phyloP scores from a whole-genome alignment of 2,888 invertebrate genomes.

The Artemia sp. region DNA sequence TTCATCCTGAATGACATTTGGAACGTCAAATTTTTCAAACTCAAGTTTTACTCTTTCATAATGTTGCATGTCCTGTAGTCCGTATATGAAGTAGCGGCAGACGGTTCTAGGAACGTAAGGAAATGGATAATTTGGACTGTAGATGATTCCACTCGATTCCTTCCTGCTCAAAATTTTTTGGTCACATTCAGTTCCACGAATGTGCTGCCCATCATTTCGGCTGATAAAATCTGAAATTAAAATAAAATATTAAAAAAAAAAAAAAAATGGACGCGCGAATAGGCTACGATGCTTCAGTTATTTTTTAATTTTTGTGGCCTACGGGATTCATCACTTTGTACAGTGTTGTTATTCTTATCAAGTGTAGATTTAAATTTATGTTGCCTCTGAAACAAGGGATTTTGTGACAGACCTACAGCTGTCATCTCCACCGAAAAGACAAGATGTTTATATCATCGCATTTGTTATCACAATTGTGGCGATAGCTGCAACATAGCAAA shows the following conservation, averaged over 20 bases:
- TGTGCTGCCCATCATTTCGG: constrained; percentile 82
- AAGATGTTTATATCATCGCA: no score
- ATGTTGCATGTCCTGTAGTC: constrained; percentile 90
- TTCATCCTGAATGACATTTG: constrained; percentile 40
- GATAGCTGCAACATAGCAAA: no score
- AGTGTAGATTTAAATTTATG: no score
- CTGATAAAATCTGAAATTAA: constrained; percentile 60
- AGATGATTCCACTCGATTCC: constrained; percentile 77
- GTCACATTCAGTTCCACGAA: constrained; percentile 94
- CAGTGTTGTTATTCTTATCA: no score
- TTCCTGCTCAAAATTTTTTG: constrained; percentile 87
- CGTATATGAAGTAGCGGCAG: constrained; percentile 94
- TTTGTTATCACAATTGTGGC: no score
- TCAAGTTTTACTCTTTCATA: constrained; percentile 79
- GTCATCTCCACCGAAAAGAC: no score
- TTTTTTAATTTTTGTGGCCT: no score
- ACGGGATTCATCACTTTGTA: no score
- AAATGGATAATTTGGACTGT: constrained; percentile 90
- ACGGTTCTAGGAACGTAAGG: constrained; percentile 88
- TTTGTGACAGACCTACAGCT: no score
- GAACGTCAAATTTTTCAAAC: constrained; percentile 76
- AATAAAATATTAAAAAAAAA: constrained; percentile 22
- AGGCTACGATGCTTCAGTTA: no score
- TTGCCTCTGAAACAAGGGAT: no score
- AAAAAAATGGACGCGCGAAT: neutral